Conservation (phyloP, 1,140 invertebrate species). For the Drosophila tristis region DNA sequence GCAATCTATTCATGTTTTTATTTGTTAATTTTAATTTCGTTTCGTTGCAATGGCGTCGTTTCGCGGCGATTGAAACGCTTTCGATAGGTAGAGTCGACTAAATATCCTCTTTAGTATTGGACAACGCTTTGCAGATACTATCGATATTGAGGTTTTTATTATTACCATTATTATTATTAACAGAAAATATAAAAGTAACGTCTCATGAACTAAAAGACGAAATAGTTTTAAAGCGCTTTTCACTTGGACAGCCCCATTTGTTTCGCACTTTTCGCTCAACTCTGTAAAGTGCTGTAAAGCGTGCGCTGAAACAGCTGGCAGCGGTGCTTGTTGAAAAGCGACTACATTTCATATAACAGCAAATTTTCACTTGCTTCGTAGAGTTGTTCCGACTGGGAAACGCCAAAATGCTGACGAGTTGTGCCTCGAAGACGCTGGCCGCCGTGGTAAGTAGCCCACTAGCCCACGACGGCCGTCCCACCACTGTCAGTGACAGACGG, state of each 20-base stretch:
- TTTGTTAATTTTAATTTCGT: too few species aligned
- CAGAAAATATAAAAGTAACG: too few species aligned
- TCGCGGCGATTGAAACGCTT: too few species aligned
- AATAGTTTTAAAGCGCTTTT: too few species aligned
- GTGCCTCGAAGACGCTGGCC: constrained; percentile 66
- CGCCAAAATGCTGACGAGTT: constrained; percentile 71
- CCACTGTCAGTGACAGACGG: background rate
- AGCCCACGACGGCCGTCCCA: background rate
- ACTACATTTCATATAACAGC: constrained; percentile 42
- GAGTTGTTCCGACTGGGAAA: constrained; percentile 30
- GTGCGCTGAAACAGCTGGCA: constrained; percentile 14
- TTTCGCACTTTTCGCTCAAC: background rate
- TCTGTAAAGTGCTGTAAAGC: constrained; percentile 20
- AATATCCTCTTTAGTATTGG: too few species aligned
- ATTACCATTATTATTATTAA: too few species aligned
- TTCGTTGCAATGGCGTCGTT: too few species aligned
- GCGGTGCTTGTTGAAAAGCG: constrained; percentile 41
- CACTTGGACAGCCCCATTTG: background rate
- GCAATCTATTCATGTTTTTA: too few species aligned
- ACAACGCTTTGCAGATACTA: too few species aligned
- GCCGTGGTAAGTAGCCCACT: constrained; percentile 58
- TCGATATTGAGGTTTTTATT: too few species aligned
- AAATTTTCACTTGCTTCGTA: constrained; percentile 27
- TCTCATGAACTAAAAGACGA: too few species aligned
- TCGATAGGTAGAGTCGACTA: too few species aligned